phyloP scores from a whole-genome alignment of 1,140 invertebrate species.

The Mylabris phalerata region DNA sequence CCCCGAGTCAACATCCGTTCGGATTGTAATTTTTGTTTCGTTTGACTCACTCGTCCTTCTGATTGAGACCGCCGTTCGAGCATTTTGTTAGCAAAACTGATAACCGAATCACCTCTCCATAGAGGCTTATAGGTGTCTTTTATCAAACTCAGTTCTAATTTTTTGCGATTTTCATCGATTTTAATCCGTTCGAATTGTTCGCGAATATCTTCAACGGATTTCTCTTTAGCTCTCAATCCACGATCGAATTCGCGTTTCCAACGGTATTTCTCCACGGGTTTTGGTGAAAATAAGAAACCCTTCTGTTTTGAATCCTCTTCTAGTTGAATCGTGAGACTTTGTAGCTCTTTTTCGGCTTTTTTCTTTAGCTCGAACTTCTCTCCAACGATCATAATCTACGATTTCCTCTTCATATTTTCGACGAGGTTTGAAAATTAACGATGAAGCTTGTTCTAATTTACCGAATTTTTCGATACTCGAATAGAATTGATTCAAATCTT shows the following conservation, averaged over 20 bases:
- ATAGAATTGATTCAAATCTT: constrained; percentile 81
- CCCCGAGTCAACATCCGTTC: constrained; percentile 47
- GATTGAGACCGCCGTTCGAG: constrained; percentile 30
- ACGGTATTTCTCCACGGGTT: constrained; percentile 59
- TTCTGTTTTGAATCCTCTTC: constrained; percentile 73
- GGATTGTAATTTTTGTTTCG: background rate
- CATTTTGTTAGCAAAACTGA: constrained; percentile 64
- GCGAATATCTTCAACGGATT: constrained; percentile 78
- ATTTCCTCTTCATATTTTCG: constrained; percentile 68
- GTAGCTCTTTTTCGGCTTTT: constrained; percentile 75
- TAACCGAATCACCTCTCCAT: constrained; percentile 76
- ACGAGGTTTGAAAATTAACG: constrained; percentile 62
- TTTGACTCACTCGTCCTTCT: constrained; percentile 10
- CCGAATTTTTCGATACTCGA: constrained; percentile 76
- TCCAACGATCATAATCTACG: constrained; percentile 83
- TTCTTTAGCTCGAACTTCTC: constrained; percentile 68
- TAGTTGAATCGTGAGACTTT: constrained; percentile 68
- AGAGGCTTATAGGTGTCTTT: constrained; percentile 69
- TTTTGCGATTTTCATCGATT: constrained; percentile 43
- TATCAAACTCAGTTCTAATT: constrained; percentile 45
- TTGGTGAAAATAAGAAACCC: constrained; percentile 73
- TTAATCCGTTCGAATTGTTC: constrained; percentile 57
- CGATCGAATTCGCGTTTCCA: constrained; percentile 66
- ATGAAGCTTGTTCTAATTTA: constrained; percentile 70
- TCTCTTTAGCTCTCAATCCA: constrained; percentile 72